These are phyloP conservation scores for Meteorus sp. DNA, from an alignment of 1,140 invertebrate genomes.

Conservation along the genomic window DNA sequence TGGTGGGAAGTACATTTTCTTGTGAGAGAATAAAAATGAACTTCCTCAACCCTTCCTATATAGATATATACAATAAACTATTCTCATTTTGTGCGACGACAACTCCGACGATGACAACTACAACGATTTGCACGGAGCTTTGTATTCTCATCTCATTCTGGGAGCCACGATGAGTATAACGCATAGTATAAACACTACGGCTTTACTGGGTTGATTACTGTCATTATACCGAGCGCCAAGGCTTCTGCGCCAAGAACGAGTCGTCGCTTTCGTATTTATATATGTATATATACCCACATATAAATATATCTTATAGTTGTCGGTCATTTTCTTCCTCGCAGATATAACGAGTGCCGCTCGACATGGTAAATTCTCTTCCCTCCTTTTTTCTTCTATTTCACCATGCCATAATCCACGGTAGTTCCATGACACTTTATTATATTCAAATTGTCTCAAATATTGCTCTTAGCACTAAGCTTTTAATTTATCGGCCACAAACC, in stretches of 20 bases:
- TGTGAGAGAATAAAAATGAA: slow-evolving; percentile 23
- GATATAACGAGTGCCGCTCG: slow-evolving; percentile 2
- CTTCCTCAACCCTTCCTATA: background rate
- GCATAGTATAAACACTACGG: slow-evolving; percentile 31
- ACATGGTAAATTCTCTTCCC: background rate
- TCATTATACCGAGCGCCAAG: slow-evolving; percentile 29
- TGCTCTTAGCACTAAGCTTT: too few species aligned
- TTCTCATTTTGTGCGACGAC: too few species aligned
- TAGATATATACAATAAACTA: too few species aligned
- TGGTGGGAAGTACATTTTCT: slow-evolving; percentile 21
- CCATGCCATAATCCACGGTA: background rate
- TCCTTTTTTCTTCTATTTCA: background rate
- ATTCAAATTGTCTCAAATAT: background rate
- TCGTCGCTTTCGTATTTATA: slow-evolving; percentile 1
- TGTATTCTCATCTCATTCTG: slow-evolving; percentile 4
- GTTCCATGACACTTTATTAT: background rate
- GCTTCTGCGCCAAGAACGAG: slow-evolving; percentile 18
- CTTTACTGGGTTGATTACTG: slow-evolving; percentile 35
- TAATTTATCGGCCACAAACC: too few species aligned
- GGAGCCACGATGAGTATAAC: slow-evolving; percentile 5
- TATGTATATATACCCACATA: background rate
- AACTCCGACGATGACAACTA: slow-evolving; percentile 6
- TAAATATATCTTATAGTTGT: background rate
- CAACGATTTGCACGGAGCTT: too few species aligned
- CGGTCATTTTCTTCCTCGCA: background rate